Evolutionary conservation across 2,888 invertebrate genomes (phyloP).

Genomic region (Julus scandinavius): DNA sequence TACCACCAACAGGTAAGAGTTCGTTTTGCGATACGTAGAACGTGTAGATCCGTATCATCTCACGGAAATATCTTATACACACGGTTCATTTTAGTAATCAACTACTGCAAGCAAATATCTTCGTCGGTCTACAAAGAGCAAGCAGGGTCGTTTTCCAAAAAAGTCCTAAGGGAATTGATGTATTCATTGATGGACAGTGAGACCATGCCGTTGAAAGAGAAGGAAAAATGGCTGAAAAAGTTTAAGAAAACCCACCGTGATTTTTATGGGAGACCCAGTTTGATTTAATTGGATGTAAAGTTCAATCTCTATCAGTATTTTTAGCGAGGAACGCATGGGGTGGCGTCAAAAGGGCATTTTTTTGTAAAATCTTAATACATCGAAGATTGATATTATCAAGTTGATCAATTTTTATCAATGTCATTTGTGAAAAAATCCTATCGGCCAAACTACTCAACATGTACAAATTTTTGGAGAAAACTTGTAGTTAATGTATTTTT

Average conservation of each 20-base stretch:
- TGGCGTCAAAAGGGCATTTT: not conserved
- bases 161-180: constrained; percentile 43
- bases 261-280: constrained; percentile 17
- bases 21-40: not conserved
- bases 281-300: not conserved
- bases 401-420: too few relatives aligned
- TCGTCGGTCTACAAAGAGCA: constrained; percentile 13
- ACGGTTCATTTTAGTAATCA: constrained; percentile 30
- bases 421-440: too few relatives aligned
- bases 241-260: constrained; percentile 52
- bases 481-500: too few relatives aligned
- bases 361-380: not conserved
- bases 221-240: constrained; percentile 52
- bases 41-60: too few relatives aligned
- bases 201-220: constrained; percentile 45
- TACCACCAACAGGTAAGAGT: not conserved
- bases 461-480: too few relatives aligned
- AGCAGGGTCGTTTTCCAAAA: constrained; percentile 1
- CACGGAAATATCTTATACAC: not conserved
- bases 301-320: constrained; percentile 35
- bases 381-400: too few relatives aligned
- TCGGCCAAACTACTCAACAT: too few relatives aligned
- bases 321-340: not conserved
- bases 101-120: constrained; percentile 43
- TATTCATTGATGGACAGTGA: constrained; percentile 43